Conservation (phyloP, 2,113 vertebrate genomes). For the Hemichromis elongatus region DNA sequence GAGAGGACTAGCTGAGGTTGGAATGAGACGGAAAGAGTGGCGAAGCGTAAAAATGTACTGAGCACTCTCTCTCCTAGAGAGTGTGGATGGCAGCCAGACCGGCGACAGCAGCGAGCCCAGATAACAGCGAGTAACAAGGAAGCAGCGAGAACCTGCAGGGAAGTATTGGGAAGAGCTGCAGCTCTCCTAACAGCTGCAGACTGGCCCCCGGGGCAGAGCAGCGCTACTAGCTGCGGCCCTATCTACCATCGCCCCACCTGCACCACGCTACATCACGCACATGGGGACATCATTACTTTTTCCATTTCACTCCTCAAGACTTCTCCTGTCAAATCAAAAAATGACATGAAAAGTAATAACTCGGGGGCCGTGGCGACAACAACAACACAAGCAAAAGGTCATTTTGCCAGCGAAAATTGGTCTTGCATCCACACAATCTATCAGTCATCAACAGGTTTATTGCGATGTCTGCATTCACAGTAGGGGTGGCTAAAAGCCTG, state of each 20-base stretch:
- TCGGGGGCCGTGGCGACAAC: slow-evolving; percentile 15
- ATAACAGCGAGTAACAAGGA: slow-evolving; percentile 38
- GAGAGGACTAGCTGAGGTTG: slow-evolving; percentile 22
- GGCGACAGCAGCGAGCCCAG: slow-evolving; percentile 37
- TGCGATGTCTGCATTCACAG: slow-evolving; percentile 12
- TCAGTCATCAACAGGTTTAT: slow-evolving; percentile 45
- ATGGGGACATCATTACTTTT: slow-evolving; percentile 57
- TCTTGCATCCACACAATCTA: slow-evolving; percentile 34
- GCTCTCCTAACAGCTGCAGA: slow-evolving; percentile 48
- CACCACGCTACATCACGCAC: background rate
- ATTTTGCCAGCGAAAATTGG: slow-evolving; percentile 46
- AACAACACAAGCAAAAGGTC: slow-evolving; percentile 43
- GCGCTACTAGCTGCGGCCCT: slow-evolving; percentile 7
- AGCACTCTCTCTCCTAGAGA: slow-evolving; percentile 29
- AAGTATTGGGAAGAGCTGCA: slow-evolving; percentile 31
- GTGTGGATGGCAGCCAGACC: slow-evolving; percentile 44
- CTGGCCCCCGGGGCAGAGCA: slow-evolving; percentile 28
- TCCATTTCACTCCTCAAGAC: slow-evolving; percentile 36
- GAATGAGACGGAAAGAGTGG: slow-evolving; percentile 40
- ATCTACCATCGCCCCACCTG: slow-evolving; percentile 36
- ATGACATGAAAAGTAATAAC: slow-evolving; percentile 53
- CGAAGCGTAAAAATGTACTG: slow-evolving; percentile 42
- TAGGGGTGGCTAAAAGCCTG: background rate
- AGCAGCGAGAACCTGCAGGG: slow-evolving; percentile 31
- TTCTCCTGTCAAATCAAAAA: slow-evolving; percentile 50